phyloP scores from a whole-genome alignment of 2,888 invertebrate species.

The Entomobrya proxima region DNA sequence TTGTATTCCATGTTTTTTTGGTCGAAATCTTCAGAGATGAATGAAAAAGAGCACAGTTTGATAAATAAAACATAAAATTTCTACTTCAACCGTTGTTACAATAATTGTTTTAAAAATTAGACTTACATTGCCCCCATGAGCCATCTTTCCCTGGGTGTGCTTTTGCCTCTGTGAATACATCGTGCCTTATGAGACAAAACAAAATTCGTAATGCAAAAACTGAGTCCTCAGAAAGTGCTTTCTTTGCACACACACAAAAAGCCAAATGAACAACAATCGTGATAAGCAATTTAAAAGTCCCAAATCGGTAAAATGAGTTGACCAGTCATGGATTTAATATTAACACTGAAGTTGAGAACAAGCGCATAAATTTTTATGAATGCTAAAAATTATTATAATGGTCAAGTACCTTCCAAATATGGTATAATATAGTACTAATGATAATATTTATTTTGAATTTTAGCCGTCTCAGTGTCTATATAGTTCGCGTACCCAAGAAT shows the following conservation, averaged over 20 bases:
- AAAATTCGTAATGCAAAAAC: not conserved
- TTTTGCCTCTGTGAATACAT: not conserved
- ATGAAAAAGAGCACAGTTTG: not conserved
- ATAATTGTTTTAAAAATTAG: not conserved
- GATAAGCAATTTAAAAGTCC: conserved; percentile 25
- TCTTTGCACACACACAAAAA: not conserved
- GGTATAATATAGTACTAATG: conserved; percentile 16
- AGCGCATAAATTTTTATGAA: conserved; percentile 33
- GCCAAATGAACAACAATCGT: not conserved
- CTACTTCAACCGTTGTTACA: not conserved
- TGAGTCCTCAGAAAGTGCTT: conserved; percentile 1
- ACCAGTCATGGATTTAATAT: conserved; percentile 6
- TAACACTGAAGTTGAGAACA: not conserved
- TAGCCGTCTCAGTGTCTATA: not conserved
- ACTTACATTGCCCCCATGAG: conserved; percentile 23
- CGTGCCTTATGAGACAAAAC: not conserved
- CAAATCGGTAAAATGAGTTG: conserved; percentile 38
- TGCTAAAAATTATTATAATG: conserved; percentile 26
- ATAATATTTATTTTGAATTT: conserved; percentile 37
- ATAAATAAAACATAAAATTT: not conserved
- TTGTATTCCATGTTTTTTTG: conserved; percentile 26
- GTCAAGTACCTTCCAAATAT: conserved; percentile 13
- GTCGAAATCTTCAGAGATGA: not conserved
- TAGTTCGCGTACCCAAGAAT: not conserved
- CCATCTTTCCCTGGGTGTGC: conserved; percentile 23